phyloP scores from a whole-genome alignment of 2,797 vertebrate species.

The Aulostomus chinensis region DNA sequence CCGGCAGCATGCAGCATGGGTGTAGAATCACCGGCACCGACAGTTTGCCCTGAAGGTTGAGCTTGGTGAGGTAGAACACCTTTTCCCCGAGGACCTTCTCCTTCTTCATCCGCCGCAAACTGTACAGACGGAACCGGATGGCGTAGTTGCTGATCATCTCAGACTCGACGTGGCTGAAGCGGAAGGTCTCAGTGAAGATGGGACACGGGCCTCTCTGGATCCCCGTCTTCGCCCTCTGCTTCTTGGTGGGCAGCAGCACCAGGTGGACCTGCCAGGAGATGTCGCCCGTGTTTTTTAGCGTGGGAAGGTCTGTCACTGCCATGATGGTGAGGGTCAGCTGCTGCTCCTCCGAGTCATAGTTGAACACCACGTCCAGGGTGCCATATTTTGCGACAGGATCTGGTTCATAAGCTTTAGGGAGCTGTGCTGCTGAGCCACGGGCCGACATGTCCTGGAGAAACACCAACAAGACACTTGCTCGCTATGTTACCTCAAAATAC shows the following conservation, averaged over 20 bases:
- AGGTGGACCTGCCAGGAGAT: conserved; percentile 97
- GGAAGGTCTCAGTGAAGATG: conserved; percentile 94
- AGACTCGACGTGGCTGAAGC: conserved; percentile 92
- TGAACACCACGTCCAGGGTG: conserved; percentile 93
- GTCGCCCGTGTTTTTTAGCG: conserved; percentile 88
- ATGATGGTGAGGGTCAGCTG: conserved; percentile 93
- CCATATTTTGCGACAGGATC: conserved; percentile 91
- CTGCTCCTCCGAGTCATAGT: conserved; percentile 94
- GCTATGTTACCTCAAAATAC: too few species aligned
- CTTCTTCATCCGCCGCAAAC: conserved; percentile 93
- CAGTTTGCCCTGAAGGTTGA: conserved; percentile 97
- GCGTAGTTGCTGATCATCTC: conserved; percentile 98
- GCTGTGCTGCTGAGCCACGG: conserved; percentile 89
- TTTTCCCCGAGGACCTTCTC: conserved; percentile 97
- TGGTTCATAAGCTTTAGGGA: conserved; percentile 92
- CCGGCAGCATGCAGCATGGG: conserved; percentile 89
- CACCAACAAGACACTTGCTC: conserved; percentile 3
- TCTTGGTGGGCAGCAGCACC: conserved; percentile 95
- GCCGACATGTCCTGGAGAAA: conserved; percentile 88
- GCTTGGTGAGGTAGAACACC: conserved; percentile 97
- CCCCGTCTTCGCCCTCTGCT: conserved; percentile 92
- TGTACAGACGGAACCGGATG: conserved; percentile 93
- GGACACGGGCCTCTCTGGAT: conserved; percentile 92
- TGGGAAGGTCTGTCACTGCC: conserved; percentile 92
- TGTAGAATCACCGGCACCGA: conserved; percentile 93